Conservation (phyloP, 2,113 vertebrate genomes). For the Lethenteron reissneri region DNA sequence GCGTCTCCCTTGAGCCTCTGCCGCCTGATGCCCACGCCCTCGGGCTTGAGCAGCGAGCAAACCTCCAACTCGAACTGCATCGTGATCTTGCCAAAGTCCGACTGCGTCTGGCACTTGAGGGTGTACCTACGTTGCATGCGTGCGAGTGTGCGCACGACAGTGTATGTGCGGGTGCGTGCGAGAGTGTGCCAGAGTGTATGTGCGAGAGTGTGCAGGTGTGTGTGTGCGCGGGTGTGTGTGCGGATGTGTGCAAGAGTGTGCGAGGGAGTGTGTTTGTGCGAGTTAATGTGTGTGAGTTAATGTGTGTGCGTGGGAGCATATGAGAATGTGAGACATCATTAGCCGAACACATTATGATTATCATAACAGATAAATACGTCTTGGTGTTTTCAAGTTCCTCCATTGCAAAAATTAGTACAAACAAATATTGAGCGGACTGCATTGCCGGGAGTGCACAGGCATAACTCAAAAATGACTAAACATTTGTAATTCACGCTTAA, state of each 20-base stretch:
- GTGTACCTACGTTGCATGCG: slow-evolving; percentile 32
- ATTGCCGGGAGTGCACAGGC: too few species aligned
- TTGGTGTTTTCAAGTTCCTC: too few species aligned
- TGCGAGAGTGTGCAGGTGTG: not conserved
- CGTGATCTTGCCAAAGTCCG: slow-evolving; percentile 59
- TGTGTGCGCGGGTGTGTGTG: not conserved
- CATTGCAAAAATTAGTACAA: too few species aligned
- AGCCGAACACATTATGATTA: too few species aligned
- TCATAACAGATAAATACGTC: too few species aligned
- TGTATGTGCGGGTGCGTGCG: not conserved
- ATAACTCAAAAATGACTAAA: too few species aligned
- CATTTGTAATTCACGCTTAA: too few species aligned
- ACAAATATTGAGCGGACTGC: too few species aligned
- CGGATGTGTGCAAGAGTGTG: not conserved
- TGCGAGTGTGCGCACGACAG: not conserved
- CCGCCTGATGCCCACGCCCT: slow-evolving; percentile 46
- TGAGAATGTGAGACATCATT: too few species aligned
- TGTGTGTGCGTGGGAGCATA: too few species aligned
- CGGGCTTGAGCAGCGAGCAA: slow-evolving; percentile 41
- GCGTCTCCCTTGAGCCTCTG: slow-evolving; percentile 74
- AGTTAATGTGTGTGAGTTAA: too few species aligned
- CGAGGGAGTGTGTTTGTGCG: too few species aligned
- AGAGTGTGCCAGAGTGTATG: not conserved
- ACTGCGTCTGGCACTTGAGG: slow-evolving; percentile 54
- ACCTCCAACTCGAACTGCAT: slow-evolving; percentile 82